Conservation (phyloP, 2,113 vertebrate species). For the Microcebus tavaratra region DNA sequence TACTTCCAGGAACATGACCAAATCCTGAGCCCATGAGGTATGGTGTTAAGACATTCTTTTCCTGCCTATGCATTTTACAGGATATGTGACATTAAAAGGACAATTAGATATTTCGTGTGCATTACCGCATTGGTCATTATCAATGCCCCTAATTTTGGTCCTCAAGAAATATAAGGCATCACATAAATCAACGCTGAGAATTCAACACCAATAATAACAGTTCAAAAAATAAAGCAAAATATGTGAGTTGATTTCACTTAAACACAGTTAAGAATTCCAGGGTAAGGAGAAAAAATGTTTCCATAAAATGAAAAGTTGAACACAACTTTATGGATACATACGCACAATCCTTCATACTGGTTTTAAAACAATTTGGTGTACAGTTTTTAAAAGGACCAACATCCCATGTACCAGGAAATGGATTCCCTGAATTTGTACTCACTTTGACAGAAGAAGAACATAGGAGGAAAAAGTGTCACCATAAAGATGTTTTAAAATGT, state of each 20-base stretch:
- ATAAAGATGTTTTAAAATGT: constrained; percentile 57
- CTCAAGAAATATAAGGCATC: not conserved
- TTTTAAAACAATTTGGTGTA: not conserved
- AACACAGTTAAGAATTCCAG: not conserved
- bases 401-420: constrained; percentile 63
- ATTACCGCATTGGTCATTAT: not conserved
- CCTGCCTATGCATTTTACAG: not conserved
- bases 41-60: not conserved
- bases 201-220: not conserved
- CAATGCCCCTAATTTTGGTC: not conserved
- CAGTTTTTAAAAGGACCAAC: constrained; percentile 40
- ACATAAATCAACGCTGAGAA: not conserved
- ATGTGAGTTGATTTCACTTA: not conserved
- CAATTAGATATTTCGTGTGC: not conserved
- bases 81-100: not conserved
- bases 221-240: not conserved
- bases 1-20: not conserved
- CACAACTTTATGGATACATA: not conserved
- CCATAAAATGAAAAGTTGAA: not conserved
- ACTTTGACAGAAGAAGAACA: constrained; percentile 41
- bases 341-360: not conserved
- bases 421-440: constrained; percentile 61
- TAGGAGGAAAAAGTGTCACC: not conserved
- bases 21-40: not conserved
- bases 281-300: not conserved